These are phyloP conservation scores for Pogoniulus pusillus DNA, from an alignment of 2,797 vertebrate genomes.

Conservation along the genomic window DNA sequence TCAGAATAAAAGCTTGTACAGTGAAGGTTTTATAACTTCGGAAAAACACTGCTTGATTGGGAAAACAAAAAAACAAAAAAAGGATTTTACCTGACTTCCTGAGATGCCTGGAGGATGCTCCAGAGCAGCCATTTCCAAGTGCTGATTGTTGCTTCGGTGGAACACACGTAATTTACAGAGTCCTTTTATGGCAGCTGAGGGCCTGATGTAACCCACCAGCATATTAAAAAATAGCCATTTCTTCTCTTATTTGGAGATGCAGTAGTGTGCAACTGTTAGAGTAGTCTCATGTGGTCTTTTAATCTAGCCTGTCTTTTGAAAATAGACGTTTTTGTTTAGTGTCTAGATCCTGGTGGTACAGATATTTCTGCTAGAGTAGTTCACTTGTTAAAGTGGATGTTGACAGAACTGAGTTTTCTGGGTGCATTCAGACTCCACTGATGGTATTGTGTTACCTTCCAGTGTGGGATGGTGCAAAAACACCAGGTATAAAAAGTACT, in stretches of 20 bases:
- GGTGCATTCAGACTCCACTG: background rate
- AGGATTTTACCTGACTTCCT: slow-evolving; percentile 1
- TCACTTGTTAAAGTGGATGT: rapidly evolving
- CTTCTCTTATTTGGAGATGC: background rate
- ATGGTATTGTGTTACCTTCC: background rate
- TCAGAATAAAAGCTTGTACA: background rate
- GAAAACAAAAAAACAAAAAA: background rate
- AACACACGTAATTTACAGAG: background rate
- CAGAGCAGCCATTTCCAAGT: slow-evolving; percentile 8
- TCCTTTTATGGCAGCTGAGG: background rate
- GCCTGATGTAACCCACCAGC: background rate
- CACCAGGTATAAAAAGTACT: background rate
- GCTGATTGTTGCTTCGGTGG: slow-evolving; percentile 20
- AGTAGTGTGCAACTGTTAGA: background rate
- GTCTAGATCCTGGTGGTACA: background rate
- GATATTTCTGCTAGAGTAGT: background rate
- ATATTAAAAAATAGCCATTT: background rate
- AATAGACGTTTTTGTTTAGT: background rate
- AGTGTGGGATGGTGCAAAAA: background rate
- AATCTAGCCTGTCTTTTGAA: background rate
- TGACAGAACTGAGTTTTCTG: background rate
- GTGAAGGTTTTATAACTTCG: background rate
- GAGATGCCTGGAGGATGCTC: background rate
- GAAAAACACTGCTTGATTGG: background rate
- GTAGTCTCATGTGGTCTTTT: background rate